phyloP scores from a whole-genome alignment of 2,888 invertebrate genomes.

The Xestoiulus laeticollis region DNA sequence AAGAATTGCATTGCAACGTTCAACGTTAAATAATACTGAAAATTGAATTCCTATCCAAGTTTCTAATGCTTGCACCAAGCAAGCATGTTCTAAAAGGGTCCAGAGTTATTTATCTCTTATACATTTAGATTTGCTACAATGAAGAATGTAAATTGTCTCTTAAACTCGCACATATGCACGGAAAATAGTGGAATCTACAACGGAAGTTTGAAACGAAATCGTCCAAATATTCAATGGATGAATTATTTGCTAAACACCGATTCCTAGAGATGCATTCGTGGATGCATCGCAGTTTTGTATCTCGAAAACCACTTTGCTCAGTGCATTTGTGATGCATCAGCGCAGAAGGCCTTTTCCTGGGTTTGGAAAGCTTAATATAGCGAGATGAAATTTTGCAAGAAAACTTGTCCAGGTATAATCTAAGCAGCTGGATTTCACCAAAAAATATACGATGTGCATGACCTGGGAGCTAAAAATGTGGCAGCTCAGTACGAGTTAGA shows the following conservation, averaged over 20 bases:
- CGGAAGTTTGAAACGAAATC: background rate
- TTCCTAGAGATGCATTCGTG: background rate
- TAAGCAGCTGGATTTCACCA: background rate
- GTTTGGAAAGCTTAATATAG: background rate
- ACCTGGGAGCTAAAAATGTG: background rate
- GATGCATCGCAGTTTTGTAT: background rate
- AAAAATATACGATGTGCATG: background rate
- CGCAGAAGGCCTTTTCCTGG: background rate
- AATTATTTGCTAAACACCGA: slow-evolving; percentile 16
- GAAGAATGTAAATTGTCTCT: background rate
- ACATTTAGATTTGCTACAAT: background rate
- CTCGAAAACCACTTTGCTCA: background rate
- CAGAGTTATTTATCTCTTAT: too few species aligned
- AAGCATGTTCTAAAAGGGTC: background rate
- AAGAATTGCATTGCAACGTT: background rate
- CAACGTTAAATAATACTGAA: background rate
- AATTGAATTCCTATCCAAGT: slow-evolving; percentile 1
- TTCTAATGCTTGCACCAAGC: background rate
- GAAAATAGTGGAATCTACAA: background rate
- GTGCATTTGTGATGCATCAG: slow-evolving; percentile 13
- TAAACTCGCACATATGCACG: background rate
- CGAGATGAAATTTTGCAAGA: background rate
- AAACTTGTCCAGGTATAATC: slow-evolving; percentile 19
- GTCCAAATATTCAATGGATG: background rate
- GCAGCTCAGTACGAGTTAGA: background rate